These are phyloP conservation scores for Onthophagus taurus DNA, from an alignment of 1,140 invertebrate genomes.

Conservation along the genomic window DNA sequence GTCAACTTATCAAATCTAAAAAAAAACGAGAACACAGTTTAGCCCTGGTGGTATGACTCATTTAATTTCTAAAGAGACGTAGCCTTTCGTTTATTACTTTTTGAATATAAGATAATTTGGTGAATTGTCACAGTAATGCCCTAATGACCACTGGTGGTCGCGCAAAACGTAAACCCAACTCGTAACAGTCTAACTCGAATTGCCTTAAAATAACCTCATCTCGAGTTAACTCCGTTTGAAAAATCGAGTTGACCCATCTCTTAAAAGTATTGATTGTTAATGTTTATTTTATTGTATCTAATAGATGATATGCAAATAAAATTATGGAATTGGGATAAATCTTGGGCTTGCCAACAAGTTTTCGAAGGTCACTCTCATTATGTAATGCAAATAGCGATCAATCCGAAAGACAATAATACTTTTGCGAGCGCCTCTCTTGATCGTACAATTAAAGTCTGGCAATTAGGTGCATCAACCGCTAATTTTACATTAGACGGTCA, in stretches of 20 bases:
- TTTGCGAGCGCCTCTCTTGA: constrained; percentile 98
- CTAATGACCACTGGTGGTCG: too few relatives aligned
- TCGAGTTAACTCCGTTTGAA: background rate
- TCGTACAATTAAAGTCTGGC: constrained; percentile 87
- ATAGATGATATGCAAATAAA: constrained; percentile 98
- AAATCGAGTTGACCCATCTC: background rate
- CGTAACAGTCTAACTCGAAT: background rate
- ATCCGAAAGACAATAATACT: constrained; percentile 99
- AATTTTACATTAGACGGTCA: constrained; percentile 99
- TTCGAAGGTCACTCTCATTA: constrained; percentile 99
- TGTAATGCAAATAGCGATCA: constrained; percentile 99
- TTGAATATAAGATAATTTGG: too few relatives aligned
- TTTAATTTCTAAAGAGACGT: too few relatives aligned
- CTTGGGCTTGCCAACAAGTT: constrained; percentile 94
- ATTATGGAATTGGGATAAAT: constrained; percentile 99
- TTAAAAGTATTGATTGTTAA: background rate
- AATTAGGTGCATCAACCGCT: constrained; percentile 89
- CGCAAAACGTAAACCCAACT: background rate
- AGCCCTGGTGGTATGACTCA: too few relatives aligned
- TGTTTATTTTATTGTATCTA: constrained; percentile 25
- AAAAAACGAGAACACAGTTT: too few relatives aligned
- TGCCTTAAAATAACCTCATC: background rate
- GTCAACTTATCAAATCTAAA: too few relatives aligned
- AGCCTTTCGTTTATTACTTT: too few relatives aligned
- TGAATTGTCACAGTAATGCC: too few relatives aligned